phyloP scores from a whole-genome alignment of 2,797 vertebrate species.

The Centroberyx gerrardi region DNA sequence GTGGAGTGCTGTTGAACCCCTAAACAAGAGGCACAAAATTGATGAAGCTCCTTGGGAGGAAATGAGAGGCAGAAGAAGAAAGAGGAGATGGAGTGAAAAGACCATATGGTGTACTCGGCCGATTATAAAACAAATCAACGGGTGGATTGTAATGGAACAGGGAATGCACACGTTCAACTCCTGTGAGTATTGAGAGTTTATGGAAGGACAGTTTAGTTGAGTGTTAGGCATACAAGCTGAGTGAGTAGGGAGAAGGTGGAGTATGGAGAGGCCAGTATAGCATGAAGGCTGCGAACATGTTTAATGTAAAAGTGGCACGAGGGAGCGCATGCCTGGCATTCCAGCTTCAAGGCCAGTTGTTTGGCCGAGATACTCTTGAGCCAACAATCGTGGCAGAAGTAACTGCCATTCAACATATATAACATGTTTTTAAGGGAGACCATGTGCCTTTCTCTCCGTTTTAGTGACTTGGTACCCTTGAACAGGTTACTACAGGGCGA shows the following conservation, averaged over 20 bases:
- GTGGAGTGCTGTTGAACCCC: slow-evolving; percentile 2
- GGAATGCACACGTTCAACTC: slow-evolving; percentile 22
- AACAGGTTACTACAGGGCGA: slow-evolving; percentile 43
- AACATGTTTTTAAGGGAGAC: slow-evolving; percentile 50
- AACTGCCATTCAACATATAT: slow-evolving; percentile 47
- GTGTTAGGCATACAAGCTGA: background rate
- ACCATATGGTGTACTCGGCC: slow-evolving; percentile 6
- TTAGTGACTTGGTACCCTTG: background rate
- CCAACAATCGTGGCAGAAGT: slow-evolving; percentile 26
- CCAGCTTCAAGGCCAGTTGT: slow-evolving; percentile 47
- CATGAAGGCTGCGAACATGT: no score
- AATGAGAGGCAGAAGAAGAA: slow-evolving; percentile 6
- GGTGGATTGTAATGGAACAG: slow-evolving; percentile 10
- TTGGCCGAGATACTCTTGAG: slow-evolving; percentile 27
- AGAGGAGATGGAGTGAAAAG: slow-evolving; percentile 30
- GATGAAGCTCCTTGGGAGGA: background rate
- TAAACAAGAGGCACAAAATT: slow-evolving; percentile 26
- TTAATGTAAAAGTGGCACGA: slow-evolving; percentile 12
- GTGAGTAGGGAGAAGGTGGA: background rate
- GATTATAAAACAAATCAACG: slow-evolving; percentile 41
- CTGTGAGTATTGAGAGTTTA: background rate
- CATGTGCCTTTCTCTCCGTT: slow-evolving; percentile 25
- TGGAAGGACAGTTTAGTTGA: background rate
- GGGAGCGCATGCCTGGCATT: slow-evolving; percentile 36
- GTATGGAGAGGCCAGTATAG: no score